A percentile compares a stretch with the other conserved stretches of the same genome.
Evolutionary conservation across 1,140 invertebrate genomes (phyloP).

Genomic region (Zaprionus vittiger): DNA sequence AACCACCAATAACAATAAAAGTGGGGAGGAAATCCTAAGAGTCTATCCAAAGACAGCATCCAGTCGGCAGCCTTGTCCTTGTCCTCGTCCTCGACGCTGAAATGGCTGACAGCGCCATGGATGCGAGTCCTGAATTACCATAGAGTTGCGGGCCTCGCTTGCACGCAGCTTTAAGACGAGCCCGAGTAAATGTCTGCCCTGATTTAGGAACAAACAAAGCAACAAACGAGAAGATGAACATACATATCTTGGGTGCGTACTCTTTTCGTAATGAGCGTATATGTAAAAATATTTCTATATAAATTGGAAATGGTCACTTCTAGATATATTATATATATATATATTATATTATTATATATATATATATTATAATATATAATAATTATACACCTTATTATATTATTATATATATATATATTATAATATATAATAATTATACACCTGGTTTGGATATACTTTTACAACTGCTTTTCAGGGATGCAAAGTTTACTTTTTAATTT

Average conservation of each 20-base stretch:
- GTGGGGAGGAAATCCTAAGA: conserved; percentile 42
- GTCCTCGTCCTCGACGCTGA: neutral
- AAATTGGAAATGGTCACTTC: too few species aligned
- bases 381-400: too few species aligned
- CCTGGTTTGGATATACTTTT: too few species aligned
- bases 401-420: too few species aligned
- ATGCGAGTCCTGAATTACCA: conserved; percentile 23
- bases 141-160: conserved; percentile 7
- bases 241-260: conserved; percentile 21
- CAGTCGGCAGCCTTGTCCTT: conserved; percentile 10
- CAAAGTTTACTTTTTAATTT: too few species aligned
- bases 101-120: neutral
- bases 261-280: conserved; percentile 49
- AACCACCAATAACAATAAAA: conserved; percentile 81
- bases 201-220: conserved; percentile 7
- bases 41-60: conserved; percentile 59
- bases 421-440: too few species aligned
- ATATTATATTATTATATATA: too few species aligned
- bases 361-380: too few species aligned
- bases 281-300: too few species aligned
- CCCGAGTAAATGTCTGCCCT: neutral
- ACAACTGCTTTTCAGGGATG: too few species aligned
- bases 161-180: neutral
- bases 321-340: too few species aligned
- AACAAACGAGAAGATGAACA: neutral